Conservation (phyloP, 2,888 invertebrate species). For the Phengaris arion region DNA sequence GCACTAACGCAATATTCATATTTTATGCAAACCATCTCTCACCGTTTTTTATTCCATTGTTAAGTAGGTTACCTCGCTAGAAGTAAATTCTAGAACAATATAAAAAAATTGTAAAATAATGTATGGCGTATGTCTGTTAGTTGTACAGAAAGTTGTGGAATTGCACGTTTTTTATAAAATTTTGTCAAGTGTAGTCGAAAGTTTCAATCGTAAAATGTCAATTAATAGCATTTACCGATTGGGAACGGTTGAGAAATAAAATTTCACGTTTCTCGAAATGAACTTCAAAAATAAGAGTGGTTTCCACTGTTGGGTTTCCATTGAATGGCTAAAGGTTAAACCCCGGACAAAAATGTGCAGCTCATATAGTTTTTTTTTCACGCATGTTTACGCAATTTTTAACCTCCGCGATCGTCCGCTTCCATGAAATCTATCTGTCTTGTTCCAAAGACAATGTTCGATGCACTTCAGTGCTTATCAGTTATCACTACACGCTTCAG, state of each 20-base stretch:
- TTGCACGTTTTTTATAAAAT: not conserved
- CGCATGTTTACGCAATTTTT: not conserved
- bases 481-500: slow-evolving; percentile 4
- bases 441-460: slow-evolving; percentile 11
- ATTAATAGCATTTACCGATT: slow-evolving; percentile 29
- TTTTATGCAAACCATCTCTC: slow-evolving; percentile 13
- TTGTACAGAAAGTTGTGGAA: not conserved
- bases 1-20: slow-evolving; percentile 15
- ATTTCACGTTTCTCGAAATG: slow-evolving; percentile 17
- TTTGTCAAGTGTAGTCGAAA: slow-evolving; percentile 11
- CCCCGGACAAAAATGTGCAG: not conserved
- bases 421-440: not conserved
- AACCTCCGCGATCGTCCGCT: not conserved
- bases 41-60: not conserved
- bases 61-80: slow-evolving; percentile 8
- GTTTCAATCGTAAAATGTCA: slow-evolving; percentile 27
- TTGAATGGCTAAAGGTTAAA: not conserved
- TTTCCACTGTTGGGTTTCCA: not conserved
- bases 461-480: slow-evolving; percentile 15
- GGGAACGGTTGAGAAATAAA: slow-evolving; percentile 27
- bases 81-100: slow-evolving; percentile 11
- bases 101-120: not conserved
- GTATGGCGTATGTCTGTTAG: not conserved
- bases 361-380: not conserved
- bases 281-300: not conserved